These are phyloP conservation scores for Hystrix cristata DNA, from an alignment of 2,113 vertebrate genomes.

Conservation along the genomic window DNA sequence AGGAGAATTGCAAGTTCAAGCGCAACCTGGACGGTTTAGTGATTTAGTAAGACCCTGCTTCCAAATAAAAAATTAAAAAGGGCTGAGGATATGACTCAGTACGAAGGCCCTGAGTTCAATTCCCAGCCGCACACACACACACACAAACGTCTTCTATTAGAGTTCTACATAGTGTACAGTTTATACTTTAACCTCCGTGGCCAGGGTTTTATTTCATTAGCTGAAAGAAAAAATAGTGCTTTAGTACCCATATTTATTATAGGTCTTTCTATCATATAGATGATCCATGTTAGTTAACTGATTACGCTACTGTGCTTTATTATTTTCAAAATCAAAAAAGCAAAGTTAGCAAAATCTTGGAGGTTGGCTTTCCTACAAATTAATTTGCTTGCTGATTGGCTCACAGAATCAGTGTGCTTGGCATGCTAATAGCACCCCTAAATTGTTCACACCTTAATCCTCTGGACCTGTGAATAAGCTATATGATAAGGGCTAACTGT, in stretches of 20 bases:
- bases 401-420: not conserved
- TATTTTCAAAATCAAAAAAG: conserved; percentile 16
- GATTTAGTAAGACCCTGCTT: not conserved
- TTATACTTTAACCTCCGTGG: not conserved
- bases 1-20: not conserved
- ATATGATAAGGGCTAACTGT: not conserved
- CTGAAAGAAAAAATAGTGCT: not conserved
- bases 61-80: not conserved
- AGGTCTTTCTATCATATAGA: not conserved
- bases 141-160: not conserved
- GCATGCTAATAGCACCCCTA: not conserved
- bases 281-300: not conserved
- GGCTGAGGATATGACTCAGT: not conserved
- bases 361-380: not conserved
- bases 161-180: not conserved
- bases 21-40: not conserved
- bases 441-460: not conserved
- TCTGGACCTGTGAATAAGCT: not conserved
- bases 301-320: not conserved
- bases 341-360: not conserved
- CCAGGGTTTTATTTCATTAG: not conserved
- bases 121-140: not conserved
- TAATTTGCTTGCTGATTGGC: not conserved
- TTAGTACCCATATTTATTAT: not conserved
- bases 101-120: not conserved